Evolutionary conservation across 2,113 vertebrate genomes (phyloP), one percentile per base, ranked within the genome.

Genomic region (Micromys minutus): DNA sequence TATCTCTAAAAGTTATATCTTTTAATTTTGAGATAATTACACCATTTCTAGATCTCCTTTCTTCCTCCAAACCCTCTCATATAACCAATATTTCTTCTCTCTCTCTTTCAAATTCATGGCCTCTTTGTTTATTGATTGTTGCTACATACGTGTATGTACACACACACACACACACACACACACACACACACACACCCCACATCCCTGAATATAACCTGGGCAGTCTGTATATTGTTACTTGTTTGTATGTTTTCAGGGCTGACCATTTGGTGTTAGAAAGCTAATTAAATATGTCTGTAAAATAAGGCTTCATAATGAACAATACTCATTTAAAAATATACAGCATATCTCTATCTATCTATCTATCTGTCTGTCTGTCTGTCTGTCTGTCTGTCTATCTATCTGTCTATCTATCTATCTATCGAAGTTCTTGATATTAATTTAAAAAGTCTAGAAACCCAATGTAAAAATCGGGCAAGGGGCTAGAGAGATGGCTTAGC

Each of bases 391-490:
- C 5, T 50, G 50, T 50, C n/a, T n/a, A n/a, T 74, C 36, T 36
- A 76, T 39, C 34, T 24, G 24, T 8, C 22, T 61, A 61, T 61
- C 7, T 7, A 24, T 61, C 5, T 50, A 10, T 50, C 5, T 50
- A 10, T 50, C n/a, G n/a, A n/a, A n/a, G 31, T 80, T 22, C 16
- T 80, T 81, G 50, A 55, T 52, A 76, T 4, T 47, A 75, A 3
- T 29, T 90, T 45, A 79, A 69, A 39, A 65, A 87, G 52, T 12
- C 8, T n/a, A 69, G 72, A 55, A 89, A 47, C 42, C 31, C 39
- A 90, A 76, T 74, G 75, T 94, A 90, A 90, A 95, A 92, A 79
- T n/a, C 87, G 61, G 39, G 22, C 9, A 95, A 90, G 11, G 29
- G 50, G 11, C 63, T 65, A 12, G 63, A 65, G 63, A 65, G 63